Conservation (phyloP, 2,797 vertebrate species). For the Gymnothorax javanicus region DNA sequence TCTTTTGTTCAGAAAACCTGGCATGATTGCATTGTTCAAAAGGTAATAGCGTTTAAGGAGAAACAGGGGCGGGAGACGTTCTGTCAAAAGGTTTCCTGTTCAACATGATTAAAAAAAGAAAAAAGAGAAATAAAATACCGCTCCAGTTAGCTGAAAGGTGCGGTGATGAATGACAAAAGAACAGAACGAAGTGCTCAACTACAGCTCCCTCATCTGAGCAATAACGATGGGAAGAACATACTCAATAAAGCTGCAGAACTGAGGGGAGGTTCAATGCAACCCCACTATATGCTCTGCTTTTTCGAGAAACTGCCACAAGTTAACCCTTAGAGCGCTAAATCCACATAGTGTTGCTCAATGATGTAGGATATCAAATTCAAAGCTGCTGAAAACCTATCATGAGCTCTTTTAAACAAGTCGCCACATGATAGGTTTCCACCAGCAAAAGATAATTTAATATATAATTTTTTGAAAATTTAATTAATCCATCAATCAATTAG, state of each 20-base stretch:
- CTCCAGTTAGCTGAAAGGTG: neutral
- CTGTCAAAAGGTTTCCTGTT: slow-evolving; percentile 14
- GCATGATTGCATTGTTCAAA: neutral
- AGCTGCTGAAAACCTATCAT: no score
- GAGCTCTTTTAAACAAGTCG: no score
- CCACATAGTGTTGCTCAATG: no score
- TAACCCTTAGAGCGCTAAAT: no score
- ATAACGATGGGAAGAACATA: neutral
- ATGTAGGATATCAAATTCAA: no score
- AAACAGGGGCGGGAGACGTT: slow-evolving; percentile 12
- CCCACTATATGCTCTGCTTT: neutral
- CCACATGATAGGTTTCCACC: no score
- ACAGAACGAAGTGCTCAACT: neutral
- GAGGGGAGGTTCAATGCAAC: neutral
- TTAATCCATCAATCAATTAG: neutral
- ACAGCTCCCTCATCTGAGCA: slow-evolving; percentile 1
- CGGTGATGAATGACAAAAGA: neutral
- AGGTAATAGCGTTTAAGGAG: slow-evolving; percentile 3
- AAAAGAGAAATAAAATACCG: neutral
- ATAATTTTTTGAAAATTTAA: no score
- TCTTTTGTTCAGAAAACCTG: slow-evolving; percentile 3
- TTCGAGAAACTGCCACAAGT: neutral
- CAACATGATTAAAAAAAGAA: slow-evolving; percentile 14
- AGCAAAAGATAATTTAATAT: no score
- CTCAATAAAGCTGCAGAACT: neutral